A percentile compares a stretch with the other conserved stretches of the same genome.
phyloP scores from a whole-genome alignment of 2,113 vertebrate genomes.

The Neopipo cinnamomea region DNA sequence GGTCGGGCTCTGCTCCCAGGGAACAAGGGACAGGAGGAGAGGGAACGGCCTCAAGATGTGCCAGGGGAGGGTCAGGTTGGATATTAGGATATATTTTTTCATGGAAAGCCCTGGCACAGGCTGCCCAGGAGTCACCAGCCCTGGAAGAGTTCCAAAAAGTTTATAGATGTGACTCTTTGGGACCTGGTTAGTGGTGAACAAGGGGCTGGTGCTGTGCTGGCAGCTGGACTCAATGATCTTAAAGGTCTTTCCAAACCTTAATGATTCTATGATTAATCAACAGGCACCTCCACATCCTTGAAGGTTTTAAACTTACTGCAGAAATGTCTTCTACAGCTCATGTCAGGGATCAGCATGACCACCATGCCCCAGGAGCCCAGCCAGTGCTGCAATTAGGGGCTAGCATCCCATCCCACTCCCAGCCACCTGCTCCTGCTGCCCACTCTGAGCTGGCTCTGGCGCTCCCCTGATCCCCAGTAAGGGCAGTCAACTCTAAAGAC shows the following conservation, averaged over 20 bases:
- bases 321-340: background rate
- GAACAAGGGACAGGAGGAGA: background rate
- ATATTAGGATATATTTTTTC: background rate
- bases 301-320: background rate
- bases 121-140: background rate
- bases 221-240: background rate
- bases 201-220: background rate
- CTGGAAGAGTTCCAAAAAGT: background rate
- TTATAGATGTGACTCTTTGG: background rate
- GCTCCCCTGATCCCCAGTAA: background rate
- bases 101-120: background rate
- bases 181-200: background rate
- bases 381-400: background rate
- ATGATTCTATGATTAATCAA: background rate
- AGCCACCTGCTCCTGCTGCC: background rate
- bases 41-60: accelerated
- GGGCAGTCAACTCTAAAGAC: background rate
- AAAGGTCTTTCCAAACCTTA: background rate
- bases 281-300: background rate
- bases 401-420: background rate
- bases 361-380: accelerated
- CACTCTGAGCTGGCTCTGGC: background rate
- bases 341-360: background rate
- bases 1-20: background rate
- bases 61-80: accelerated